Evolutionary conservation across 2,113 vertebrate species (phyloP).

Genomic region (Procavia capensis): DNA sequence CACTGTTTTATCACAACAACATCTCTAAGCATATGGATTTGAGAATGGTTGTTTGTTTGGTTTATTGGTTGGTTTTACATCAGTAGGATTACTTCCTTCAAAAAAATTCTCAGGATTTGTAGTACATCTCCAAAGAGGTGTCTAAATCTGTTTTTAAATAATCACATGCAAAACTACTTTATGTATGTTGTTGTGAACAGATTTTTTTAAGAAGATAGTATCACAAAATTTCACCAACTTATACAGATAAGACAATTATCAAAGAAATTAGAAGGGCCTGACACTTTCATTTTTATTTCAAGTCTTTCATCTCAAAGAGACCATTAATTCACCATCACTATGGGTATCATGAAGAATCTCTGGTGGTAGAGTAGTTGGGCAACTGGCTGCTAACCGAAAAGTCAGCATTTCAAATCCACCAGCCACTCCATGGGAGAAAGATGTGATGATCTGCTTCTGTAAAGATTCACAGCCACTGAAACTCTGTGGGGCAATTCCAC

Average conservation of each 20-base stretch:
- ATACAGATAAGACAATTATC: neutral
- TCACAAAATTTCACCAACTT: conserved; percentile 38
- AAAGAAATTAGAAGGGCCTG: neutral
- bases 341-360: neutral
- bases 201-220: conserved; percentile 22
- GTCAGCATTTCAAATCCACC: neutral
- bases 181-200: neutral
- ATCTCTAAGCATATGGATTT: neutral
- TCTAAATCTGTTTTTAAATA: conserved; percentile 13
- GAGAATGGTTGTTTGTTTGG: neutral
- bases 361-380: neutral
- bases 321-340: neutral
- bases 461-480: neutral
- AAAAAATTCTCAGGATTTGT: conserved; percentile 35
- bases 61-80: neutral
- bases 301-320: conserved; percentile 9
- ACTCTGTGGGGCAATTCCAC: neutral
- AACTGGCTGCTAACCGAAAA: neutral
- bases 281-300: conserved; percentile 14
- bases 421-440: neutral
- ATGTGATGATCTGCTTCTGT: neutral
- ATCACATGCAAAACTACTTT: neutral
- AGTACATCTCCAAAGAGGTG: neutral
- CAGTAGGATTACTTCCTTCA: neutral
- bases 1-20: neutral